A percentile compares a stretch with the other conserved stretches of the same genome.
Conservation (phyloP, 2,888 invertebrate genomes). For the Nemotelus pantherinus region DNA sequence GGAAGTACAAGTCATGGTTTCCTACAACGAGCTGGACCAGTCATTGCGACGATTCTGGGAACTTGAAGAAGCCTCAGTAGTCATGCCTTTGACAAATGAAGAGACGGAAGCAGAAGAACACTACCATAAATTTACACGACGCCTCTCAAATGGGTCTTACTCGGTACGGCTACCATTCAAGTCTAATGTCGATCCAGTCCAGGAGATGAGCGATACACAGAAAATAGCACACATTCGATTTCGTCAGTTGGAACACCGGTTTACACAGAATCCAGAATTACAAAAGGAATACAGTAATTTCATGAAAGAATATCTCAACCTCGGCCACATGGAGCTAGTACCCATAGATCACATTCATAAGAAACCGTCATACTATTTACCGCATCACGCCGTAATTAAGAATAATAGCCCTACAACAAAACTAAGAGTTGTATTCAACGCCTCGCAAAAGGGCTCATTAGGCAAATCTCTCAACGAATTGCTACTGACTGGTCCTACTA, state of each 20-base stretch:
- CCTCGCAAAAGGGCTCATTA: neutral
- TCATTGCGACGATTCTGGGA: neutral
- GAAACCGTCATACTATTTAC: slow-evolving; percentile 28
- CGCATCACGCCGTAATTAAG: slow-evolving; percentile 31
- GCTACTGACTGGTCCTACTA: slow-evolving; percentile 8
- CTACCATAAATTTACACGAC: neutral
- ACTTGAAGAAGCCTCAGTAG: neutral
- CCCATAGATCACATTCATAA: slow-evolving; percentile 7
- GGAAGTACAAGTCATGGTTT: neutral
- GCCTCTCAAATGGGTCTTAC: neutral
- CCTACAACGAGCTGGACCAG: neutral
- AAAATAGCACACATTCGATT: neutral
- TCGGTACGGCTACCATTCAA: neutral
- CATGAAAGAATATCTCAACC: slow-evolving; percentile 51
- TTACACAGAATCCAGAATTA: neutral
- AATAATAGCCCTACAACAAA: slow-evolving; percentile 31
- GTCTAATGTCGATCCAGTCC: neutral
- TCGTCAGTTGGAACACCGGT: too few relatives aligned
- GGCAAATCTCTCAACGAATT: slow-evolving; percentile 5
- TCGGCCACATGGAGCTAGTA: slow-evolving; percentile 52
- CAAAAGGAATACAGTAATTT: slow-evolving; percentile 46
- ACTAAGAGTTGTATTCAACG: slow-evolving; percentile 27
- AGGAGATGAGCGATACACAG: neutral
- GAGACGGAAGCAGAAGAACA: neutral
- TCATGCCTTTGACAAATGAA: neutral